These are phyloP conservation scores for Rosalia funebris DNA, from an alignment of 2,888 invertebrate genomes.

Conservation along the genomic window DNA sequence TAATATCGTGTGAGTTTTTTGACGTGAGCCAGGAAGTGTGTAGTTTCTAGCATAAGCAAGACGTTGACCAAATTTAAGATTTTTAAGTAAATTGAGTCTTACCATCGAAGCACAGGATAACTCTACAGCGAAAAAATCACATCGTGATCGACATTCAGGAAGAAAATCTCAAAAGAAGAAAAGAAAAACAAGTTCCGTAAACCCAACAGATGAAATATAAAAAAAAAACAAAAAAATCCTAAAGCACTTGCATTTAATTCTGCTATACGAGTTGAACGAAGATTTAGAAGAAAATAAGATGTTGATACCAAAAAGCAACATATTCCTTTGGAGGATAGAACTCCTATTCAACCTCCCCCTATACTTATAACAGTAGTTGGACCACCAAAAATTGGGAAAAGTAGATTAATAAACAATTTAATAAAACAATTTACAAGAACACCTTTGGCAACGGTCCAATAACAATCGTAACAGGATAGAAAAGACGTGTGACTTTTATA, in stretches of 20 bases:
- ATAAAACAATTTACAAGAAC: slow-evolving; percentile 92
- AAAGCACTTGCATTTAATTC: slow-evolving; percentile 98
- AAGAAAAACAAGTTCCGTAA: slow-evolving; percentile 69
- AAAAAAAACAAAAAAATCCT: slow-evolving; percentile 88
- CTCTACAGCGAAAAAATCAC: no score
- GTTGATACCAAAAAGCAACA: slow-evolving; percentile 90
- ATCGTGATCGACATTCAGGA: no score
- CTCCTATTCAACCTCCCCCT: slow-evolving; percentile 93
- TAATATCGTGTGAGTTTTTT: no score
- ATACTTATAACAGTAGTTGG: slow-evolving; percentile 94
- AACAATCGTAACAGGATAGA: slow-evolving; percentile 96
- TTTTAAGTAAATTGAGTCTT: no score
- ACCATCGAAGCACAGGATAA: no score
- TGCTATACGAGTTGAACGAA: slow-evolving; percentile 87
- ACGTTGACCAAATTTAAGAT: no score
- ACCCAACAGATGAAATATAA: slow-evolving; percentile 73
- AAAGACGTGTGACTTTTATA: slow-evolving; percentile 90
- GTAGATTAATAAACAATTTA: slow-evolving; percentile 89
- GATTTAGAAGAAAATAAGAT: slow-evolving; percentile 89
- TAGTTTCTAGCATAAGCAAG: no score
- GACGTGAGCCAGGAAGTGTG: no score
- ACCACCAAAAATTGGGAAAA: slow-evolving; percentile 96
- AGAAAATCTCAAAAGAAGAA: slow-evolving; percentile 90
- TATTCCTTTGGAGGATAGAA: slow-evolving; percentile 91
- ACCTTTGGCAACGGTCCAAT: slow-evolving; percentile 93